Evolutionary conservation across 1,140 invertebrate species (phyloP).

Genomic region (Brachionus paranguensis): DNA sequence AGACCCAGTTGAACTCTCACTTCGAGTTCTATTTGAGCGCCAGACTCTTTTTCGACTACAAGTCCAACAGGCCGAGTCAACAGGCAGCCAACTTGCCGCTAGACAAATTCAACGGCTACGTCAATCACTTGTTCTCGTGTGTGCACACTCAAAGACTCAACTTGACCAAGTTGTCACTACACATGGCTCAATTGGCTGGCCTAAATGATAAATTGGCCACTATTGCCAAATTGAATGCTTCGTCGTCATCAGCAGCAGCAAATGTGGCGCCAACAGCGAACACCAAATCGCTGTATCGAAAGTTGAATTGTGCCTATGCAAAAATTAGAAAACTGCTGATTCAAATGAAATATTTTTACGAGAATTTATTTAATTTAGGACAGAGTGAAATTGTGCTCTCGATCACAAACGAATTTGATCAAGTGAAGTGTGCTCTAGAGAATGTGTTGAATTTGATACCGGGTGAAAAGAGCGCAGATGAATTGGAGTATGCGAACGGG

Average conservation of each 20-base stretch:
- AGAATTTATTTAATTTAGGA: neutral
- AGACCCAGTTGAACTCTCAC: neutral
- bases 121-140: neutral
- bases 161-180: neutral
- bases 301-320: neutral
- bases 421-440: neutral
- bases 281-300: neutral
- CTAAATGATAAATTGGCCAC: neutral
- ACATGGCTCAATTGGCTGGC: neutral
- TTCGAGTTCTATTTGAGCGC: slow-evolving; percentile 3
- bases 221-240: neutral
- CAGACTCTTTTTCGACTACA: neutral
- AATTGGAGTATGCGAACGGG: neutral
- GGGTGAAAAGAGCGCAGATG: neutral
- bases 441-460: neutral
- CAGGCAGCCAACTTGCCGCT: neutral
- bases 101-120: neutral
- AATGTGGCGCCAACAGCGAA: neutral
- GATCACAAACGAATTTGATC: neutral
- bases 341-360: neutral
- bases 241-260: no score
- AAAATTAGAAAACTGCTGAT: neutral
- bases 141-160: neutral
- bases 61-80: neutral
- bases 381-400: neutral